A percentile compares a stretch with the other conserved stretches of the same genome.
Evolutionary conservation across 2,113 vertebrate species (phyloP).

Genomic region (Petromus typicus): DNA sequence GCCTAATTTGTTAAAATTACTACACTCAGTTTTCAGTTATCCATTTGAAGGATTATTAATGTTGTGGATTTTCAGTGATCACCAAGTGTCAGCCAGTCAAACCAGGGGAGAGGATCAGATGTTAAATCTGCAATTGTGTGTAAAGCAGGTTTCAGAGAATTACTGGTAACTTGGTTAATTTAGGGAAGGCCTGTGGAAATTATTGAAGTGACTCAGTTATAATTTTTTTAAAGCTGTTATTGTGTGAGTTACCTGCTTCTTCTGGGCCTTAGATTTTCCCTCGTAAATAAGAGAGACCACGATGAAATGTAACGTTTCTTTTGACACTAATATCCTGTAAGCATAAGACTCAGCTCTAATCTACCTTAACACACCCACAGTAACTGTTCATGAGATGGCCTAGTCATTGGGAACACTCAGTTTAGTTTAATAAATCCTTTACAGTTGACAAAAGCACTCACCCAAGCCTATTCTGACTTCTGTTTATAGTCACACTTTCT

Average conservation of each 20-base stretch:
- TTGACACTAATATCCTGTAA: neutral
- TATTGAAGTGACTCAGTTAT: neutral
- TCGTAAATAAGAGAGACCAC: neutral
- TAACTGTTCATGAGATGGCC: neutral
- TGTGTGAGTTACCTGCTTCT: neutral
- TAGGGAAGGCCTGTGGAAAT: neutral
- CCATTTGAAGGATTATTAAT: constrained; percentile 73
- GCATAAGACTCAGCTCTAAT: neutral
- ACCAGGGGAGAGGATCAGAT: constrained; percentile 39
- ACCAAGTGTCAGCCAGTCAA: constrained; percentile 38
- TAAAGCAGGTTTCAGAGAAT: constrained; percentile 42
- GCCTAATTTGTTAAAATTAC: constrained; percentile 76
- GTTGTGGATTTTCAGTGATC: constrained; percentile 59
- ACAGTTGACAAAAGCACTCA: neutral
- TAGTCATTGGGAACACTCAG: neutral
- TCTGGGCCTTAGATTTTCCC: neutral
- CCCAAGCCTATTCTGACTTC: neutral
- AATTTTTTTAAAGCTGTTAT: neutral
- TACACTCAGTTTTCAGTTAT: constrained; percentile 63
- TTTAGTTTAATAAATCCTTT: neutral
- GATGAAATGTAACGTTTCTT: constrained; percentile 7
- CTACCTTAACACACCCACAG: neutral
- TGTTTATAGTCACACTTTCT: neutral
- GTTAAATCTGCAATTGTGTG: neutral
- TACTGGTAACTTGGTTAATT: neutral